Evolutionary conservation across 1,140 invertebrate species (phyloP).

Genomic region (Bombus balteatus): DNA sequence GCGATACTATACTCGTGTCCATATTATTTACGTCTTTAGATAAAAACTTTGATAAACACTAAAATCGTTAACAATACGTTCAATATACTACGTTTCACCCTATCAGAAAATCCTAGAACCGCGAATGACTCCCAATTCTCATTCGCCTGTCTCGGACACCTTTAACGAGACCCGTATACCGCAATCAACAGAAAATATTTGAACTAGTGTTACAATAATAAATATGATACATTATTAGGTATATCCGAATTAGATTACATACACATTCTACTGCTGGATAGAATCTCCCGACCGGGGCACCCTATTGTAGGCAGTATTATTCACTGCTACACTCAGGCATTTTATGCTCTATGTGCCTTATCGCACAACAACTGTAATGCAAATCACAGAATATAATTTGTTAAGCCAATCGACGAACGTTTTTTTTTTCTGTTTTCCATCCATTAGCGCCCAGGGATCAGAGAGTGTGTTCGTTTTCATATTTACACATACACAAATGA

Average conservation of each 20-base stretch:
- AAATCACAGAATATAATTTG: constrained; percentile 82
- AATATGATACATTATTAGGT: constrained; percentile 77
- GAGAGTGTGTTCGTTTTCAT: constrained; percentile 28
- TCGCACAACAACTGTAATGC: constrained; percentile 82
- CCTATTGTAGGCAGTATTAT: constrained; percentile 81
- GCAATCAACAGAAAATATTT: constrained; percentile 65
- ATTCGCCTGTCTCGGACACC: constrained; percentile 59
- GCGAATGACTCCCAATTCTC: constrained; percentile 47
- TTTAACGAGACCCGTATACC: constrained; percentile 65
- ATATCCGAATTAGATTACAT: constrained; percentile 82
- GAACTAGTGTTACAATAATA: constrained; percentile 68
- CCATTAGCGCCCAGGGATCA: constrained; percentile 70
- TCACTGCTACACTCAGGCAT: constrained; percentile 81
- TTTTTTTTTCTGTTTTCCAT: constrained; percentile 46
- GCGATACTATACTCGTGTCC: not conserved
- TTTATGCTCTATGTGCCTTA: constrained; percentile 81
- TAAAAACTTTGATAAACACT: not conserved
- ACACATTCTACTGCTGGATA: constrained; percentile 82
- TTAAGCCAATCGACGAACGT: constrained; percentile 78
- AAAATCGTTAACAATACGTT: not conserved
- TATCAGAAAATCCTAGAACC: not conserved
- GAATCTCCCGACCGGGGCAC: constrained; percentile 80
- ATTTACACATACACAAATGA: not conserved
- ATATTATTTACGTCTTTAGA: not conserved
- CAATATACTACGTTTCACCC: not conserved